Evolutionary conservation across 2,113 vertebrate genomes (phyloP).

Genomic region (Desmodus rotundus): DNA sequence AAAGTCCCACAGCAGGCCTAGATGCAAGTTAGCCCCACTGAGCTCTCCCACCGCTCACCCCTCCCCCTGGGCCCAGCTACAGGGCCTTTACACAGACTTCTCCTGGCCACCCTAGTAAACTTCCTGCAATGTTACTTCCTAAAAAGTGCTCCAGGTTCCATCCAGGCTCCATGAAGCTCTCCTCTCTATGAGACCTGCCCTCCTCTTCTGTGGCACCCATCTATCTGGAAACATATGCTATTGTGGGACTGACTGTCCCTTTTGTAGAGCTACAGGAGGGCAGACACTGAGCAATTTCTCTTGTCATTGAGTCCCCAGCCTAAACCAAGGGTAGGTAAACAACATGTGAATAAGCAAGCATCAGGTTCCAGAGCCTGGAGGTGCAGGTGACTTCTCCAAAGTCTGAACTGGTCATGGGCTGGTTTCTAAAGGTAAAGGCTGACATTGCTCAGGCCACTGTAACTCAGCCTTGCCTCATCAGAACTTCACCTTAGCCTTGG

Average conservation of each 20-base stretch:
- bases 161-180: background rate
- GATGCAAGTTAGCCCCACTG: background rate
- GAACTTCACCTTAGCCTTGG: background rate
- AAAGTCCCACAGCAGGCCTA: background rate
- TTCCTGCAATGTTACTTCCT: background rate
- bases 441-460: background rate
- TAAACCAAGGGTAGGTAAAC: background rate
- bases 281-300: background rate
- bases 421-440: background rate
- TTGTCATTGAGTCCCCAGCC: background rate
- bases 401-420: background rate
- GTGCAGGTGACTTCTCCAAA: background rate
- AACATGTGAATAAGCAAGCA: fast-evolving
- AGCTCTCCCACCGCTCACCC: background rate
- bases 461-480: background rate
- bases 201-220: background rate
- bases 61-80: background rate
- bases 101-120: background rate
- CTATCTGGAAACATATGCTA: background rate
- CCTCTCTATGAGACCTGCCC: too few relatives aligned
- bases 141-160: fast-evolving
- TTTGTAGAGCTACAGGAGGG: background rate
- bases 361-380: background rate
- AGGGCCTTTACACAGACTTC: background rate
- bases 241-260: background rate